Evolutionary conservation across 2,113 vertebrate species (phyloP).

Genomic region (Engystomops pustulosus): DNA sequence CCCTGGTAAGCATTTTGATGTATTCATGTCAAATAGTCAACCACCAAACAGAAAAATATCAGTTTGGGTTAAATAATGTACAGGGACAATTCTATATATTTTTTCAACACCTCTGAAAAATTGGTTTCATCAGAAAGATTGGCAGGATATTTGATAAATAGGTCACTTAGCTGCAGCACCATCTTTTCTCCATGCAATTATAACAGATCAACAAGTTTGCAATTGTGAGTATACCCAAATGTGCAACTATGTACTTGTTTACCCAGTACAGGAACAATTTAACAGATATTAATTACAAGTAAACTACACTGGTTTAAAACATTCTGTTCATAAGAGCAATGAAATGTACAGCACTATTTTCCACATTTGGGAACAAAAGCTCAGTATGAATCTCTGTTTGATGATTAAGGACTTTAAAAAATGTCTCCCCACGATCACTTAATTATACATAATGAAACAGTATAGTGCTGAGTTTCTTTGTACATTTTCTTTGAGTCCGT

Average conservation of each 20-base stretch:
- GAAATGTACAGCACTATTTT: constrained; percentile 50
- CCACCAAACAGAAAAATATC: too few species aligned
- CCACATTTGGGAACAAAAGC: constrained; percentile 47
- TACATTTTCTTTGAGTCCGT: constrained; percentile 31
- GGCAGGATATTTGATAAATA: neutral
- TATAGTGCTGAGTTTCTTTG: constrained; percentile 30
- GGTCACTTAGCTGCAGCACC: neutral
- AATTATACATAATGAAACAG: constrained; percentile 52
- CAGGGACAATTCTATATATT: too few species aligned
- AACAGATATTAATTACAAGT: constrained; percentile 42
- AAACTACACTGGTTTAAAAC: neutral
- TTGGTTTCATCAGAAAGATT: too few species aligned
- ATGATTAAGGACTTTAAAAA: constrained; percentile 46
- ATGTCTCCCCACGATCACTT: constrained; percentile 37
- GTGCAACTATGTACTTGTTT: neutral
- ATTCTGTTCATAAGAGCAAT: constrained; percentile 16
- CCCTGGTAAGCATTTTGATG: too few species aligned
- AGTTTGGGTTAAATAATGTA: too few species aligned
- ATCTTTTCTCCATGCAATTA: neutral
- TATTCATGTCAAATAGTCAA: too few species aligned
- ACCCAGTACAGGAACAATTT: neutral
- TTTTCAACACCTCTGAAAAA: too few species aligned
- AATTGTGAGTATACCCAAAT: neutral
- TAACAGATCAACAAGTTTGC: neutral
- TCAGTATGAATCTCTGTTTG: constrained; percentile 35